Evolutionary conservation across 2,797 vertebrate genomes (phyloP).

Genomic region (Schizopygopsis pylzovi): DNA sequence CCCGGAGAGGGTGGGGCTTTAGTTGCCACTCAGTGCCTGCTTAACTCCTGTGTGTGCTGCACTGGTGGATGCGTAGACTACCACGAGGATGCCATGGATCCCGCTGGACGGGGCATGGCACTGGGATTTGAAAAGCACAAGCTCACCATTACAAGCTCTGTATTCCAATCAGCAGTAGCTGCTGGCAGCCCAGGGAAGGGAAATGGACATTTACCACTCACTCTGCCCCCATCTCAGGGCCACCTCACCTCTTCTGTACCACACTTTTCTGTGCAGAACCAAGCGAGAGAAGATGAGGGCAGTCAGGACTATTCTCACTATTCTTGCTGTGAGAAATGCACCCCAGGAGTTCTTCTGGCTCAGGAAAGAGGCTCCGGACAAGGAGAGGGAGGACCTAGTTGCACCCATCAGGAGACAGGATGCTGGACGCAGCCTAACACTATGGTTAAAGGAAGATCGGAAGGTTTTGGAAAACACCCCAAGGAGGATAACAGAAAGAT

Average conservation of each 20-base stretch:
- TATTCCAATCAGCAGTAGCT: slow-evolving; percentile 81
- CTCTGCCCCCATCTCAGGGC: slow-evolving; percentile 53
- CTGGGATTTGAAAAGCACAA: slow-evolving; percentile 79
- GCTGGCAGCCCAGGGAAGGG: slow-evolving; percentile 63
- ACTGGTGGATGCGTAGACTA: slow-evolving; percentile 85
- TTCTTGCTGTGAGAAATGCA: slow-evolving; percentile 80
- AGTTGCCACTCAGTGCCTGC: slow-evolving; percentile 89
- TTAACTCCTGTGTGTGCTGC: slow-evolving; percentile 97
- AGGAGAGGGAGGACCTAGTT: slow-evolving; percentile 65
- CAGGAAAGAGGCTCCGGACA: slow-evolving; percentile 68
- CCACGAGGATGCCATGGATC: slow-evolving; percentile 80
- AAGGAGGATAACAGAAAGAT: slow-evolving; percentile 60
- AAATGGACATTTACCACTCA: slow-evolving; percentile 62
- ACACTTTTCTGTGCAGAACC: slow-evolving; percentile 16
- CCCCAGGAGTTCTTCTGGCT: slow-evolving; percentile 71
- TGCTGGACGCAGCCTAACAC: slow-evolving; percentile 64
- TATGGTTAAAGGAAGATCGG: slow-evolving; percentile 31
- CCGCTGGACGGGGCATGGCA: slow-evolving; percentile 67
- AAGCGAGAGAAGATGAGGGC: slow-evolving; percentile 65
- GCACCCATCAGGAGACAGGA: slow-evolving; percentile 70
- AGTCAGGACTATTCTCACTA: slow-evolving; percentile 64
- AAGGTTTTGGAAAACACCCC: slow-evolving; percentile 58
- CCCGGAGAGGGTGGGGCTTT: slow-evolving; percentile 66
- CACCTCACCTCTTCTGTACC: slow-evolving; percentile 63
- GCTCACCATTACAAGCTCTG: slow-evolving; percentile 72